Percentiles rank a stretch among this genome's conserved stretches.
Evolutionary conservation across 2,797 vertebrate species (phyloP).

Genomic region (Rhinophrynus dorsalis): DNA sequence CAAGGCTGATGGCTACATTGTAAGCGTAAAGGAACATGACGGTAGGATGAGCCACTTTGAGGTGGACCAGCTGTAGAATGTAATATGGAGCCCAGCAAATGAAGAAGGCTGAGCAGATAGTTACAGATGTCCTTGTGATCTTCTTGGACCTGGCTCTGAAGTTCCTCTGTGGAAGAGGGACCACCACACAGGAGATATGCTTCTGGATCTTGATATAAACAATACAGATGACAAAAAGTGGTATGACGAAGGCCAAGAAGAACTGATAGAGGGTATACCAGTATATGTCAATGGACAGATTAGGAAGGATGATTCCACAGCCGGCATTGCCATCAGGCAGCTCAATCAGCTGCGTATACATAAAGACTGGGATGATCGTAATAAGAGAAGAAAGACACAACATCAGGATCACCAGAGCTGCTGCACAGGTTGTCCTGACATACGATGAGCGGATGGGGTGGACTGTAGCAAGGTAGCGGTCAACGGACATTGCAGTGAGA

Average conservation of each 20-base stretch:
- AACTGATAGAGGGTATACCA: constrained; percentile 51
- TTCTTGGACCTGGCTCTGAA: constrained; percentile 42
- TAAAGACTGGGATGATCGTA: constrained; percentile 42
- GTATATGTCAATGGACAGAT: constrained; percentile 46
- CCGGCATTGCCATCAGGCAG: constrained; percentile 42
- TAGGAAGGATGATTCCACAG: constrained; percentile 46
- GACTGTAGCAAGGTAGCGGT: constrained; percentile 46
- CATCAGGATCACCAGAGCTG: constrained; percentile 39
- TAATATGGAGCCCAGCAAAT: constrained; percentile 50
- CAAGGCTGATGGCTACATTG: constrained; percentile 33
- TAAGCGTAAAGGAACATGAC: constrained; percentile 31
- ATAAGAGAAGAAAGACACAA: constrained; percentile 39
- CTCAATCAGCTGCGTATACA: constrained; percentile 47
- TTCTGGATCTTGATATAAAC: constrained; percentile 49
- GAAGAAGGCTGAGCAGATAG: constrained; percentile 46
- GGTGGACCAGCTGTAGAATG: constrained; percentile 47
- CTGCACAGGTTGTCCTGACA: constrained; percentile 38
- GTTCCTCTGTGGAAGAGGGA: constrained; percentile 41
- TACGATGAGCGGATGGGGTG: constrained; percentile 45
- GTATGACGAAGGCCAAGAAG: constrained; percentile 47
- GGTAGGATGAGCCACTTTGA: constrained; percentile 28
- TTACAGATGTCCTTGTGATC: constrained; percentile 40
- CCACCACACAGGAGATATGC: constrained; percentile 38
- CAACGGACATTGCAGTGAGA: constrained; percentile 42
- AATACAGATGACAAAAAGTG: constrained; percentile 41